Evolutionary conservation across 2,113 vertebrate genomes (phyloP), one percentile per base, ranked within the genome.

Genomic region (Oreochromis niloticus): DNA sequence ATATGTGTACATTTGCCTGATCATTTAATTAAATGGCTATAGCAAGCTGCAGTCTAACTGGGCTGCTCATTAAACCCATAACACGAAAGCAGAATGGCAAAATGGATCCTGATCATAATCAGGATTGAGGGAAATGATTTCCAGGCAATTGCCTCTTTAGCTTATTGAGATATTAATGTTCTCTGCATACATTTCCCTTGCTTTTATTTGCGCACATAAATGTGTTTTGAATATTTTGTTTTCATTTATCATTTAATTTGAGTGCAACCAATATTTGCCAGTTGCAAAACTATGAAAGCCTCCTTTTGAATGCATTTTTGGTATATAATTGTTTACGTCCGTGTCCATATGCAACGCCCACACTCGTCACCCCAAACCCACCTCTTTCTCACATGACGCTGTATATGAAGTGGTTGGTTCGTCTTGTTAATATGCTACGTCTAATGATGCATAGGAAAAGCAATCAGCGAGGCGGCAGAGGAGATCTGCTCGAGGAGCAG

Each of bases 361-460:
- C 24, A 0, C 73, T 32, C 27, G 1, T 24, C 43, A 78, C 46
- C 68, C 3, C 48, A 68, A 22, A 32, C 36, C 2, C 43, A 75
- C 71, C 68, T 71, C 22, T 13, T 82, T 56, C 71, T 85, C 86
- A 59, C 66, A 32, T 75, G 83, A 89, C 80, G 81, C 61, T 80
- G 61, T 85, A 68, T 91, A 84, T 91, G 80, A 92, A 93, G 92
- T 71, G 86, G 85, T 92, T 94, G 91, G 88, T 93, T 92, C 92
- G 12, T 93, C 91, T 91, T 93, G 91, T 90, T 94, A 94, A 94
- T 94, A 93, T 90, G 85, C 86, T 52, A 50, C 68, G 8, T 83
- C 91, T 95, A 95, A 95, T 94, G 95, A 92, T 93, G 95, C 95
- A 83, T 91, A 83, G 88, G 91, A 95, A 94, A 95, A 92, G 89